Conservation (phyloP, 2,113 vertebrate species). For the Heptranchias perlo region DNA sequence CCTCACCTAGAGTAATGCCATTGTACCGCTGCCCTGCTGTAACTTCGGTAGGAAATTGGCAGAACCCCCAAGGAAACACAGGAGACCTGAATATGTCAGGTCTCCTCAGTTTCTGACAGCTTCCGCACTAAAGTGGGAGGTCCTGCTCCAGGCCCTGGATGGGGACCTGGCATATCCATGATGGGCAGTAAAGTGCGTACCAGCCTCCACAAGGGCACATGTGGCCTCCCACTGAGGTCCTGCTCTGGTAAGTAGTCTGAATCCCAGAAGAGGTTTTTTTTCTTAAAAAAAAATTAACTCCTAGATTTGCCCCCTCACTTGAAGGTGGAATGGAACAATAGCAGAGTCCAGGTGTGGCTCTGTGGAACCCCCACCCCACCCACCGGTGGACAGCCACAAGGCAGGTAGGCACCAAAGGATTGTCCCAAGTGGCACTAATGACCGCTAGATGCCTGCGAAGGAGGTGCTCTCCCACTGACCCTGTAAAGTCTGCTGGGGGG, state of each 20-base stretch:
- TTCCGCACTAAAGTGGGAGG: neutral
- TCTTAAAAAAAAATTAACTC: too few species aligned
- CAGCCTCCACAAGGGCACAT: neutral
- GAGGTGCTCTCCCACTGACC: neutral
- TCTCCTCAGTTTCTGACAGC: too few species aligned
- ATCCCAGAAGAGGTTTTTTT: neutral
- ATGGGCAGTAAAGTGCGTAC: neutral
- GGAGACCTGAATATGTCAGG: neutral
- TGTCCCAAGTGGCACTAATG: neutral
- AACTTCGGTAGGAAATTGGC: neutral
- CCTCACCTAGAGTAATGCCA: too few species aligned
- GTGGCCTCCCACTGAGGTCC: neutral
- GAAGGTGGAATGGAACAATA: neutral
- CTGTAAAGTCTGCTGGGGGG: neutral
- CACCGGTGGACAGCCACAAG: neutral
- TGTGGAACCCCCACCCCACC: neutral
- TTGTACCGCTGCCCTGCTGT: neutral
- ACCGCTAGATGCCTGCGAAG: neutral
- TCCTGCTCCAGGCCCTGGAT: neutral
- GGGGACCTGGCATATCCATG: too few species aligned
- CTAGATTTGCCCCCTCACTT: neutral
- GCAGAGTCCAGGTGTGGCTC: neutral
- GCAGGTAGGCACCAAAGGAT: neutral
- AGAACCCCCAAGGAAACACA: neutral
- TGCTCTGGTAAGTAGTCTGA: neutral